Evolutionary conservation across 2,888 invertebrate genomes (phyloP), one percentile per base, ranked within the genome.

Genomic region (Neria commutata): DNA sequence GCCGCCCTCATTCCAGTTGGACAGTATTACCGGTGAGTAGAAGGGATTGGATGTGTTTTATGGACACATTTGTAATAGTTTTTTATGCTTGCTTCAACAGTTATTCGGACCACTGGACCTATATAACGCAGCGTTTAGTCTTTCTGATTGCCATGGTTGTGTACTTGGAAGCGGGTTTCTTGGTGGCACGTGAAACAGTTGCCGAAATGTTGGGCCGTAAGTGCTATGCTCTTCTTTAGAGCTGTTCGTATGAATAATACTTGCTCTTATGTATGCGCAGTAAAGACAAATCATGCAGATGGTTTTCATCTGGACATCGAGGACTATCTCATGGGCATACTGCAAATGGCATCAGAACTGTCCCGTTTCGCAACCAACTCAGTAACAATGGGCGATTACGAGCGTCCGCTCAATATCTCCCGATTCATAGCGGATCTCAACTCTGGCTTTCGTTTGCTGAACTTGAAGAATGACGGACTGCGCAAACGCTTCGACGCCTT

Each of bases 261-360:
- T 3, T 3, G 19, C 19, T 8, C 61, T 83, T 84, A 26, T 81
- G n/a, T n/a, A n/a, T n/a, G n/a, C 34, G 1, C 37, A 94, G 93
- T 94, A 21, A 87, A 89, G 74, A 83, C 85, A 0, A 79, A 79
- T 8, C 82, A 86, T 62, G 84, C 86, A 29, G 85, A 89, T n/a
- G 93, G 92, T 0, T 93, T 96, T 74, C 94, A 95, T 74, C 83
- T 96, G 68, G 95, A 96, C 68, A 84, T 96, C 25, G 96, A 97
- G 80, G 96, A 96, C 75, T 96, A 92, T 72, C 83, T 97, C 19
- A 87, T 90, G 80, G 96, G 96, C 0, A 80, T 95, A 10, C 83
- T 96, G 16, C 87, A 89, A 74, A 82, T 96, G 67, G 91, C 94
- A 29, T 89, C 91, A 16, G 96, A 96, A 83, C 78, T 96, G 86